Evolutionary conservation across 2,888 invertebrate species (phyloP).

Genomic region (Leptinotarsa haldemani): DNA sequence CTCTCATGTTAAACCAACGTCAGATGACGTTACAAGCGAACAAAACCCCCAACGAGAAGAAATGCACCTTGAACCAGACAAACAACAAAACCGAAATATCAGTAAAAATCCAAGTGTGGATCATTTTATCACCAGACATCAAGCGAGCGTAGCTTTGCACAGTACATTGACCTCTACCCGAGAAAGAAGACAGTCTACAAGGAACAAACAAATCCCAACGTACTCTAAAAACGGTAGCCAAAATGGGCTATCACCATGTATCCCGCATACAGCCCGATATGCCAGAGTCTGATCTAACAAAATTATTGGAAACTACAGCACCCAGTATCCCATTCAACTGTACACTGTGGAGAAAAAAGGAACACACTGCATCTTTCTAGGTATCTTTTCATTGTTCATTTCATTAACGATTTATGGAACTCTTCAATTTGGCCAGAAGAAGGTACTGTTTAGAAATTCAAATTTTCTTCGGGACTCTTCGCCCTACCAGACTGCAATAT

Average conservation of each 20-base stretch:
- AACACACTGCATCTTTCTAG: too few species aligned
- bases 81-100: not conserved
- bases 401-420: too few species aligned
- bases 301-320: too few species aligned
- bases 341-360: too few species aligned
- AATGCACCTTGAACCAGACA: not conserved
- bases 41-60: not conserved
- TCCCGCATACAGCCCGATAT: too few species aligned
- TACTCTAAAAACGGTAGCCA: not conserved
- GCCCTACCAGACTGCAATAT: too few species aligned
- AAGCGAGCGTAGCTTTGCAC: not conserved
- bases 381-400: too few species aligned
- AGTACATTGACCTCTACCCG: not conserved
- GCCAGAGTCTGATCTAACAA: too few species aligned
- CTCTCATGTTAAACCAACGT: not conserved
- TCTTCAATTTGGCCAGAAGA: too few species aligned
- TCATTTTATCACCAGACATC: constrained; percentile 2
- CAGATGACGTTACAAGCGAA: not conserved
- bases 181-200: not conserved
- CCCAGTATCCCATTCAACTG: too few species aligned
- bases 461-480: too few species aligned
- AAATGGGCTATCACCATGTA: not conserved
- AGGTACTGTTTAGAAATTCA: too few species aligned
- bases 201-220: not conserved
- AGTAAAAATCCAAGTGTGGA: not conserved